Base-by-base conservation (phyloP, 1,140 invertebrate genomes). In the Limonius californicus region DNA sequence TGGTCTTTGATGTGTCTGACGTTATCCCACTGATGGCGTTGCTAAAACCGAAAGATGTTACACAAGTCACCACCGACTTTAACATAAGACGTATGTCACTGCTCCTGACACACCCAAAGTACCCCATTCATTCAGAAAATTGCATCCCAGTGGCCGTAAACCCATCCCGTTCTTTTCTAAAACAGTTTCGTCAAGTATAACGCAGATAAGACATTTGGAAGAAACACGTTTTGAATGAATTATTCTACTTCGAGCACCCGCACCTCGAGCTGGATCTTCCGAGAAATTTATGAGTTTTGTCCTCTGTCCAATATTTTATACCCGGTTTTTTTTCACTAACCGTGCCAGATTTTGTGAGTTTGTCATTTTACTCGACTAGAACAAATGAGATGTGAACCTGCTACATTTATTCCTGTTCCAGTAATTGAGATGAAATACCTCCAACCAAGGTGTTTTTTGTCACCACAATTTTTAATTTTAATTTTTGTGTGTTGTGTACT, bases 11-110 rank as follows among this genome's bases (percentile, higher is more conserved):
- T 27, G 23, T 27, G 3, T 9, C 23, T 27, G 23, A 27, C 47
- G 61, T 39, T 63, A 19, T 42, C 9, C 43, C 54, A 57, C 57
- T 45, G 30, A 23, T 42, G 65, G 54, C 50, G 61, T 67, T 61
- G 61, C 62, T 61, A 27, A 27, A 27, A 27, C 3, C 23, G 3
- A 27, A 27, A 27, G 23, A 3, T 27, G 23, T 27, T 27, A 27
- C 23, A n/a, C n/a, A n/a, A n/a, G n/a, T 27, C 23, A 27, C 23
- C 23, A 27, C 23, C 23, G n/a, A n/a, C n/a, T n/a, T n/a, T 54
- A 57, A 65, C 64, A 65, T 59, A 66, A 66, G 68, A 70, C 66
- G 66, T 70, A 67, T 70, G 68, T 70, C 68, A 70, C 57, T 63
- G 63, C 54, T 62, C 63, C 47, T 63, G 65, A 63, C 68, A 66